Conservation (phyloP, 2,113 vertebrate genomes). For the Theristicus caerulescens region DNA sequence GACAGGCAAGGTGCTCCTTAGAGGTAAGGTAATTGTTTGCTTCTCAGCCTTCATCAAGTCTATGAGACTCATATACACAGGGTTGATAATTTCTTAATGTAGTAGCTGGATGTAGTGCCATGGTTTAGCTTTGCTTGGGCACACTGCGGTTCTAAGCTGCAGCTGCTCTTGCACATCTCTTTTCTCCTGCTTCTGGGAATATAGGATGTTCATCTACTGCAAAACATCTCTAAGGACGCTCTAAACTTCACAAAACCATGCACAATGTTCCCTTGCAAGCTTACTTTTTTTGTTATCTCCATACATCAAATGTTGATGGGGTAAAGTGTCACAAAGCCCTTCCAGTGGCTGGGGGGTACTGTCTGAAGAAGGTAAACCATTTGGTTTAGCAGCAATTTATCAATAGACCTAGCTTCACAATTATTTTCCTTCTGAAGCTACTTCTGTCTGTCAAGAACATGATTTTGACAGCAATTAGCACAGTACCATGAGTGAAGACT, state of each 20-base stretch:
- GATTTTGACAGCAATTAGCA: constrained; percentile 46
- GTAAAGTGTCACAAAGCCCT: neutral
- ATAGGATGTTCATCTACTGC: neutral
- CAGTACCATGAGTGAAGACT: neutral
- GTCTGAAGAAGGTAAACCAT: neutral
- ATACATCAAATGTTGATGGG: neutral
- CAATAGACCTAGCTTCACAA: neutral
- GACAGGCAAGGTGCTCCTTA: neutral
- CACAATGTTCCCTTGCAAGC: neutral
- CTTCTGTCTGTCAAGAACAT: neutral
- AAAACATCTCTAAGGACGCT: neutral
- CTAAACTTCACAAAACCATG: neutral
- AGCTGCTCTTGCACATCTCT: neutral
- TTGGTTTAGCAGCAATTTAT: neutral
- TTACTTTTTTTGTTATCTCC: neutral
- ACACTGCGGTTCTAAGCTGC: neutral
- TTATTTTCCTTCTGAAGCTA: neutral
- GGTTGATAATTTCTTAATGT: neutral
- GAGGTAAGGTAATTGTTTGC: neutral
- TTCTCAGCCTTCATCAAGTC: neutral
- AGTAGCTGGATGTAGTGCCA: neutral
- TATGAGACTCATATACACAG: neutral
- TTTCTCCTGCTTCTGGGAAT: neutral
- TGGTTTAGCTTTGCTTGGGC: neutral
- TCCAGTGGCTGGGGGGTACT: neutral